phyloP scores from a whole-genome alignment of 2,888 invertebrate genomes.

The Idaea dimidiata region DNA sequence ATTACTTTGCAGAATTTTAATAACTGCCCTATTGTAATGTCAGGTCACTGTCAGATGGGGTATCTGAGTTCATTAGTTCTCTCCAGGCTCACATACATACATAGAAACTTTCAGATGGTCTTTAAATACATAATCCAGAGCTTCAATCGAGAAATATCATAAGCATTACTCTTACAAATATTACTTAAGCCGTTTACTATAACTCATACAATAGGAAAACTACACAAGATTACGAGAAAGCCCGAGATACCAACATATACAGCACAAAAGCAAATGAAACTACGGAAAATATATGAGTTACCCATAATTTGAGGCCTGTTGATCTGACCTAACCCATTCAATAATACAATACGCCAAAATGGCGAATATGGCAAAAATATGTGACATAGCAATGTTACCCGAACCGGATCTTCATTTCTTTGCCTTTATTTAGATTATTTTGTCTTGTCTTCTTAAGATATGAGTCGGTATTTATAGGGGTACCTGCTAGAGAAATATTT shows the following conservation, averaged over 20 bases:
- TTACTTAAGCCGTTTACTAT: not conserved
- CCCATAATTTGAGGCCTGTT: conserved; percentile 11
- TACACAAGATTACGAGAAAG: not conserved
- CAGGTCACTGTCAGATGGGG: too few relatives aligned
- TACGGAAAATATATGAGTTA: conserved; percentile 2
- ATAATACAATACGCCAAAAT: conserved; percentile 17
- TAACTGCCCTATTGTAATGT: too few relatives aligned
- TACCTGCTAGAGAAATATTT: not conserved
- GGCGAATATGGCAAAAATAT: conserved; percentile 14
- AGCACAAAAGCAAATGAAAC: conserved; percentile 3
- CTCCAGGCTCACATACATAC: too few relatives aligned
- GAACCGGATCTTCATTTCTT: conserved; percentile 19
- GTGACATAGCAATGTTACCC: conserved; percentile 20
- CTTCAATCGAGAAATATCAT: not conserved
- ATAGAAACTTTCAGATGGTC: too few relatives aligned
- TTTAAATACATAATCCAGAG: not conserved
- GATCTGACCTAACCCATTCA: conserved; percentile 21
- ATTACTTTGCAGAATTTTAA: too few relatives aligned
- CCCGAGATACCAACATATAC: conserved; percentile 1
- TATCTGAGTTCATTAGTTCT: too few relatives aligned
- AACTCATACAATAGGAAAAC: not conserved
- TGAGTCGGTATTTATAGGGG: conserved; percentile 13
- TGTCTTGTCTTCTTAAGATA: conserved; percentile 14
- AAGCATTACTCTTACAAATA: not conserved
- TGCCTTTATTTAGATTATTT: conserved; percentile 11